Conservation (phyloP, 1,140 invertebrate species). For the Babylonia areolata region DNA sequence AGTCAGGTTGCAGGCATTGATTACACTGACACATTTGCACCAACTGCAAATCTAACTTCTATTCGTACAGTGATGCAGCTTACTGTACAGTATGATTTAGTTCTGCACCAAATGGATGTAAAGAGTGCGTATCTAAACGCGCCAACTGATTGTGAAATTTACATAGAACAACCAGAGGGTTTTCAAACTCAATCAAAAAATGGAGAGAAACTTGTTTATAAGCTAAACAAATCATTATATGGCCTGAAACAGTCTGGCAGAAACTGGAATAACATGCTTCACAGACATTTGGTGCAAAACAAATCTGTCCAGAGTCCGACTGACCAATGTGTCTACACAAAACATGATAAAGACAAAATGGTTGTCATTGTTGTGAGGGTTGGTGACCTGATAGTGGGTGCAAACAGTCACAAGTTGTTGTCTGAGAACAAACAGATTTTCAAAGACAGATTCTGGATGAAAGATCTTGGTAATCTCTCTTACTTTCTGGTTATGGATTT, state of each 20-base stretch:
- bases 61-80: constrained; percentile 53
- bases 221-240: constrained; percentile 58
- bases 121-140: too few relatives aligned
- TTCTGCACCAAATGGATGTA: constrained; percentile 30
- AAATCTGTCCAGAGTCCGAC: constrained; percentile 60
- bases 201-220: constrained; percentile 41
- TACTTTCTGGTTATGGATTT: too few relatives aligned
- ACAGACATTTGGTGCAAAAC: constrained; percentile 72
- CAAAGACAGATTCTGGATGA: too few relatives aligned
- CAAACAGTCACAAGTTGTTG: too few relatives aligned
- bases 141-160: constrained; percentile 51
- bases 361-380: too few relatives aligned
- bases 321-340: too few relatives aligned
- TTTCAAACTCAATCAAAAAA: not conserved
- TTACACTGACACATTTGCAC: constrained; percentile 59
- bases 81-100: constrained; percentile 40
- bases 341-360: too few relatives aligned
- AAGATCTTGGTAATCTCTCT: too few relatives aligned
- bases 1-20: constrained; percentile 54
- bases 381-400: too few relatives aligned
- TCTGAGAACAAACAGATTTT: too few relatives aligned
- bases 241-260: constrained; percentile 55
- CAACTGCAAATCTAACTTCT: constrained; percentile 57
- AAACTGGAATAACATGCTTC: constrained; percentile 50
- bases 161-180: constrained; percentile 50